Conservation (phyloP, 2,888 invertebrate species). For the Muschampia staudingeri region DNA sequence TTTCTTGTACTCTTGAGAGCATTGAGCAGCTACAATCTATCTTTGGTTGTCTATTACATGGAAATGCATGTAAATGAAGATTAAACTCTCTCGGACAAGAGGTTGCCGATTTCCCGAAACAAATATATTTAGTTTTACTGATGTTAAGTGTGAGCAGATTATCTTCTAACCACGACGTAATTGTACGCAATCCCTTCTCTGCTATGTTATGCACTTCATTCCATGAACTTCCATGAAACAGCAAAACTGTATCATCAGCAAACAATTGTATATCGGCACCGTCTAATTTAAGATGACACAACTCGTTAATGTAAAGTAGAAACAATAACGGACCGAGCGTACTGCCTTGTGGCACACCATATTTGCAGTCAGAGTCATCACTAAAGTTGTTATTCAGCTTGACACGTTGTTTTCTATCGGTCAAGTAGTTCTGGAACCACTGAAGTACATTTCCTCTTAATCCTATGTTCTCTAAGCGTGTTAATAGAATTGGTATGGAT, state of each 20-base stretch:
- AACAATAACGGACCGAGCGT: slow-evolving; percentile 16
- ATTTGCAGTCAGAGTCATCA: background rate
- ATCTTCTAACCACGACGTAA: slow-evolving; percentile 32
- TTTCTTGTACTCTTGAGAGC: no score
- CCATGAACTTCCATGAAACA: slow-evolving; percentile 12
- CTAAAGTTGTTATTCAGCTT: background rate
- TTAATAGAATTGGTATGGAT: slow-evolving; percentile 19
- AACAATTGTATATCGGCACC: background rate
- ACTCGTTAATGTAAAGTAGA: slow-evolving; percentile 10
- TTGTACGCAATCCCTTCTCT: background rate
- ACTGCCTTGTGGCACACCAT: slow-evolving; percentile 33
- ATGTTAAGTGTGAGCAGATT: slow-evolving; percentile 13
- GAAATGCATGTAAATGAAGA: background rate
- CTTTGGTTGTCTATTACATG: no score
- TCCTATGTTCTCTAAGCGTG: slow-evolving; percentile 18
- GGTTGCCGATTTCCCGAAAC: background rate
- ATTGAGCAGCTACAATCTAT: no score
- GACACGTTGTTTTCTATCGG: background rate
- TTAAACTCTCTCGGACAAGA: background rate
- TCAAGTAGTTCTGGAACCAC: slow-evolving; percentile 40
- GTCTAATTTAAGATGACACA: background rate
- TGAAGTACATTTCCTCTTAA: slow-evolving; percentile 29
- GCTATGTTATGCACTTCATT: background rate
- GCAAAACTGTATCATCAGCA: slow-evolving; percentile 15
- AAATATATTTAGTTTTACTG: slow-evolving; percentile 7